Evolutionary conservation across 2,797 vertebrate genomes (phyloP).

Genomic region (Micropoecilia bifurca): DNA sequence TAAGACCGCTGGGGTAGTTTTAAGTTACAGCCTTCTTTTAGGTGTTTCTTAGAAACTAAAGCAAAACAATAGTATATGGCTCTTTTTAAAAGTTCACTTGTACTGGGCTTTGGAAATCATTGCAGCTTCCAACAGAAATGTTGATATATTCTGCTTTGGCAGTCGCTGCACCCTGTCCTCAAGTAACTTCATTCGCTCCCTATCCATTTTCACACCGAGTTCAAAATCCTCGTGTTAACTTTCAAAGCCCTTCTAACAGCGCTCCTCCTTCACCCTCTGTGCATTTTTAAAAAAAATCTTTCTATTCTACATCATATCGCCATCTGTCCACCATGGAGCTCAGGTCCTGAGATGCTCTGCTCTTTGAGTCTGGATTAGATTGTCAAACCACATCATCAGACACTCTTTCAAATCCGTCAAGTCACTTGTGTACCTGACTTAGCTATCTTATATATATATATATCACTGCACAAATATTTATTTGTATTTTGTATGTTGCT

Average conservation of each 20-base stretch:
- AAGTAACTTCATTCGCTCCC: background rate
- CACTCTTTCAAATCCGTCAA: too few relatives aligned
- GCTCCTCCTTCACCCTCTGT: too few relatives aligned
- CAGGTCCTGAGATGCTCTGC: too few relatives aligned
- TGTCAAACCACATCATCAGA: too few relatives aligned
- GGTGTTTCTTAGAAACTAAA: conserved; percentile 20
- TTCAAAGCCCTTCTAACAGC: background rate
- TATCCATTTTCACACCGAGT: background rate
- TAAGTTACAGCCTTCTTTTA: conserved; percentile 26
- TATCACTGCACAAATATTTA: too few relatives aligned
- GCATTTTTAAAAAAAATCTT: too few relatives aligned
- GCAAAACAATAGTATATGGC: conserved; percentile 4
- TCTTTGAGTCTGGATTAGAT: too few relatives aligned
- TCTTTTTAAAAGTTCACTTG: background rate
- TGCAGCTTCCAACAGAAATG: background rate
- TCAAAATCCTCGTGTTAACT: background rate
- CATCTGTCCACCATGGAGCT: too few relatives aligned
- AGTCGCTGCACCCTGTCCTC: background rate
- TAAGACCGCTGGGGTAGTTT: conserved; percentile 24
- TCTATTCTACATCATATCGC: too few relatives aligned
- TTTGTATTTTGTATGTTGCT: too few relatives aligned
- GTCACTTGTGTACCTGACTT: too few relatives aligned
- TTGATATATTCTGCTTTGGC: background rate
- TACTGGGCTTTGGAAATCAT: background rate
- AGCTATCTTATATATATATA: too few relatives aligned